Conservation (phyloP, 2,113 vertebrate species). For the Rhadina sibilatrix region DNA sequence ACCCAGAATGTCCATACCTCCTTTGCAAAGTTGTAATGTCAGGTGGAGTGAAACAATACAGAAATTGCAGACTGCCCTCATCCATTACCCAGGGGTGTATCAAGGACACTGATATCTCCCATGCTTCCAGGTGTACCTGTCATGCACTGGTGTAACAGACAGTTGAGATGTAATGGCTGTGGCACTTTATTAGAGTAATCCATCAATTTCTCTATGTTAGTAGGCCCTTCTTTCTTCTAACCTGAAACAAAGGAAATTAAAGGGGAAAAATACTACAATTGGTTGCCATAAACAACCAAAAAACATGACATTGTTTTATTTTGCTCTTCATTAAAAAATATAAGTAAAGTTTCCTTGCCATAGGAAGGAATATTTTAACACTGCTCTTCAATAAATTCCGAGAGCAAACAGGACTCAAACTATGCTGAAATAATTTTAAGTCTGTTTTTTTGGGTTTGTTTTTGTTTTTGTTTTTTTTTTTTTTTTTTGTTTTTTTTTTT, state of each 20-base stretch:
- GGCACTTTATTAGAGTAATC: not conserved
- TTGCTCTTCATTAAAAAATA: not conserved
- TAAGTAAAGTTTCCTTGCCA: not conserved
- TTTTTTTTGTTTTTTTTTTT: not conserved
- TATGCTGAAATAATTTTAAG: not conserved
- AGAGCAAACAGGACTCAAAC: not conserved
- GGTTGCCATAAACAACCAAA: not conserved
- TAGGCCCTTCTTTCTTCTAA: not conserved
- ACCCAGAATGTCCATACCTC: not conserved
- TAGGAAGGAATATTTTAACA: not conserved
- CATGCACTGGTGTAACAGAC: not conserved
- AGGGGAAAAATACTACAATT: not conserved
- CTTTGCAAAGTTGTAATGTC: not conserved
- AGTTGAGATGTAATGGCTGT: not conserved
- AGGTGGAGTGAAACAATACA: not conserved
- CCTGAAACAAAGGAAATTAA: not conserved
- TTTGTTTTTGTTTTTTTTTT: not conserved
- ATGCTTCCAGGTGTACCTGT: not conserved
- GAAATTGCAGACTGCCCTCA: not conserved
- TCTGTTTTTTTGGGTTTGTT: rapidly evolving
- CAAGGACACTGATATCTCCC: not conserved
- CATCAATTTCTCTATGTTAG: not conserved
- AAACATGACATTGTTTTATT: not conserved
- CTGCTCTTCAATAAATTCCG: not conserved
- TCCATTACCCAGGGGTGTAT: not conserved